Evolutionary conservation across 1,140 invertebrate genomes (phyloP).

Genomic region (Caenorhabditis brenneri): DNA sequence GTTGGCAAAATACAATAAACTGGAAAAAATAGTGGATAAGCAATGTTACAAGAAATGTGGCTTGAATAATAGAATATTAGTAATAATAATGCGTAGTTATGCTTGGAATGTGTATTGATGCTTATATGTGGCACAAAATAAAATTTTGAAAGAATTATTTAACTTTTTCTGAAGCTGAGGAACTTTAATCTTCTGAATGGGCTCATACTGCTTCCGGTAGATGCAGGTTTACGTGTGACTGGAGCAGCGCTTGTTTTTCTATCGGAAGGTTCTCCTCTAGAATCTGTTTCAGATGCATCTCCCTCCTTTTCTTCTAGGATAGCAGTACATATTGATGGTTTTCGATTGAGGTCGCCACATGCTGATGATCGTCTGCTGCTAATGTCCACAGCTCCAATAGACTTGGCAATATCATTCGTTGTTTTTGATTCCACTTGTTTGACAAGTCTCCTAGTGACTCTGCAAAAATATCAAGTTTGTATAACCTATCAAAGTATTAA

Average conservation of each 20-base stretch:
- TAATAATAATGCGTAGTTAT: no score
- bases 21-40: no score
- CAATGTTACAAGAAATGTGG: no score
- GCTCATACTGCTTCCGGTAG: conserved; percentile 12
- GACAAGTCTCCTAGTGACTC: background rate
- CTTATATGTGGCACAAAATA: no score
- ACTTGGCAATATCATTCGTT: background rate
- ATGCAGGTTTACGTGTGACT: background rate
- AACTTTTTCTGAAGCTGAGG: conserved; percentile 1
- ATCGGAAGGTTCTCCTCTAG: background rate
- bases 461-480: background rate
- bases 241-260: background rate
- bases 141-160: background rate
- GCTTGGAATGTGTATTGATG: no score
- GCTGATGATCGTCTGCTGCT: background rate
- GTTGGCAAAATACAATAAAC: no score
- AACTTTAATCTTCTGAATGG: conserved; percentile 25
- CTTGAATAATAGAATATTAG: no score
- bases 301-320: conserved; percentile 2
- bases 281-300: conserved; percentile 13
- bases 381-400: background rate
- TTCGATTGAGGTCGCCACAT: background rate
- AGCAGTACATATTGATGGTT: conserved; percentile 2
- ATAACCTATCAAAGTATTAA: background rate
- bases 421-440: background rate